These are phyloP conservation scores for Agonopterix subpropinquella DNA, from an alignment of 2,888 invertebrate species.

Conservation along the genomic window DNA sequence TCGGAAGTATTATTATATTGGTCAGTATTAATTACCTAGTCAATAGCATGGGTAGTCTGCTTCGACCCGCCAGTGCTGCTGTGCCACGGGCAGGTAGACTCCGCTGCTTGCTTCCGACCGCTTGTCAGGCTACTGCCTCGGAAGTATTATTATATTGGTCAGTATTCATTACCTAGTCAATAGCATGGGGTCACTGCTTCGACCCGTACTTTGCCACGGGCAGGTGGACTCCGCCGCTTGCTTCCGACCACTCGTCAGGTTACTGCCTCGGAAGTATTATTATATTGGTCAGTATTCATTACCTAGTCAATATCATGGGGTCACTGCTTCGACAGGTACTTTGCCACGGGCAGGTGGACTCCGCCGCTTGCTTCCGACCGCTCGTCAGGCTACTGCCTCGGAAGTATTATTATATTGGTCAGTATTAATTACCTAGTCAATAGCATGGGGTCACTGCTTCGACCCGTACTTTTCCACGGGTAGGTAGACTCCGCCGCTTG, in stretches of 20 bases:
- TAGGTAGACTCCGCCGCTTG: slow-evolving; percentile 72
- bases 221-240: slow-evolving; percentile 72
- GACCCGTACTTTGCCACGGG: slow-evolving; percentile 71
- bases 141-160: slow-evolving; percentile 32
- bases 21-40: neutral
- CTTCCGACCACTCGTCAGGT: slow-evolving; percentile 67
- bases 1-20: slow-evolving; percentile 32
- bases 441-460: slow-evolving; percentile 69
- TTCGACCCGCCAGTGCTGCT: slow-evolving; percentile 55
- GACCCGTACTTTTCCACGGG: slow-evolving; percentile 73
- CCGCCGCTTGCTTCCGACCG: slow-evolving; percentile 71
- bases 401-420: slow-evolving; percentile 31
- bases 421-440: neutral
- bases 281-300: slow-evolving; percentile 21
- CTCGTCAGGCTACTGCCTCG: slow-evolving; percentile 63
- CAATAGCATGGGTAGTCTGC: slow-evolving; percentile 68
- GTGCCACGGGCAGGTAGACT: slow-evolving; percentile 73
- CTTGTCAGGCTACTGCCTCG: slow-evolving; percentile 62
- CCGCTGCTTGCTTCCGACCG: slow-evolving; percentile 71
- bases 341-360: slow-evolving; percentile 73
- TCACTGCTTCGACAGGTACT: slow-evolving; percentile 58
- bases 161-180: neutral
- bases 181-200: slow-evolving; percentile 70
- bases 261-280: slow-evolving; percentile 47
- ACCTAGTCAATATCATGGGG: slow-evolving; percentile 63